Evolutionary conservation across 2,797 vertebrate species (phyloP).

Genomic region (Melanotaenia maccullochi): DNA sequence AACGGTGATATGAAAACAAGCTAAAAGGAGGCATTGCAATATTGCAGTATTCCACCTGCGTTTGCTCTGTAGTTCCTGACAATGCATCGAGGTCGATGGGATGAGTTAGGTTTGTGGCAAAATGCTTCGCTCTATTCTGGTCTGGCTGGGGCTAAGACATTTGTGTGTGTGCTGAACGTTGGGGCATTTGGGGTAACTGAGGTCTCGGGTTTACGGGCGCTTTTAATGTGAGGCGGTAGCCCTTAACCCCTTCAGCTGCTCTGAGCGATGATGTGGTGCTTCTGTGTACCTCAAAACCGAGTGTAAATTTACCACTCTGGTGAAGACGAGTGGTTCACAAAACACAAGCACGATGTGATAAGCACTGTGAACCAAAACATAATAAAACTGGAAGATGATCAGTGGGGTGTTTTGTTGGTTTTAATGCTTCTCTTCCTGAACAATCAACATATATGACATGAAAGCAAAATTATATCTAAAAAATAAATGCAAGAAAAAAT

Average conservation of each 20-base stretch:
- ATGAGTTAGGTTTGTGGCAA: slow-evolving; percentile 73
- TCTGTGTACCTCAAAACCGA: slow-evolving; percentile 65
- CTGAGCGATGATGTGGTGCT: slow-evolving; percentile 71
- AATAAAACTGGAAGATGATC: slow-evolving; percentile 12
- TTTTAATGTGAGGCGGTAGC: slow-evolving; percentile 75
- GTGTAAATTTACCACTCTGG: slow-evolving; percentile 76
- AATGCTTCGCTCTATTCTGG: slow-evolving; percentile 77
- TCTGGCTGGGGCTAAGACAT: slow-evolving; percentile 59
- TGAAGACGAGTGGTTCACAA: slow-evolving; percentile 65
- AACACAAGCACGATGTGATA: slow-evolving; percentile 57
- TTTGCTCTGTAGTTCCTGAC: slow-evolving; percentile 52
- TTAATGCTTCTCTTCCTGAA: slow-evolving; percentile 17
- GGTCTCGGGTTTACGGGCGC: slow-evolving; percentile 78
- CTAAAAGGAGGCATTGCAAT: neutral
- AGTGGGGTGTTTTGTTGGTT: slow-evolving; percentile 2
- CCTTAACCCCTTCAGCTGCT: slow-evolving; percentile 69
- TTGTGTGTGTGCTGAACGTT: slow-evolving; percentile 37
- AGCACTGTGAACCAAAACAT: slow-evolving; percentile 47
- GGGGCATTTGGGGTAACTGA: slow-evolving; percentile 79
- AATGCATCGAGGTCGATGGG: slow-evolving; percentile 68
- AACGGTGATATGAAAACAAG: neutral
- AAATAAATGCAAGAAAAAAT: neutral
- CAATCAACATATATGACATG: neutral
- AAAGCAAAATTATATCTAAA: neutral
- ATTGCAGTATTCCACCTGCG: slow-evolving; percentile 43